phyloP scores from a whole-genome alignment of 2,113 vertebrate species.

The Chrysochloris asiatica region DNA sequence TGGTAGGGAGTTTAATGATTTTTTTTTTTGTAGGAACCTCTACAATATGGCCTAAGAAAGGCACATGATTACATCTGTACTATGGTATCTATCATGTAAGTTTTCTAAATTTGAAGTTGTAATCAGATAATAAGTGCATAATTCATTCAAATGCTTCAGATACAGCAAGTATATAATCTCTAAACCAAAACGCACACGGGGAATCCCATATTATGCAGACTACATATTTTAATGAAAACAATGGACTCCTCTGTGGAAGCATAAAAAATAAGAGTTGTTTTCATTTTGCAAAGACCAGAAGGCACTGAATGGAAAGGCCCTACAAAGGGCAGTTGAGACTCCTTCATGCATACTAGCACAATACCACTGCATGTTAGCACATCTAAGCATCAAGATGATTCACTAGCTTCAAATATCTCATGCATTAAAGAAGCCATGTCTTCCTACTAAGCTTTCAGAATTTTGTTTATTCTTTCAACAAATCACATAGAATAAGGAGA shows the following conservation, averaged over 20 bases:
- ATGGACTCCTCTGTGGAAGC: neutral
- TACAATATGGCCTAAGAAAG: neutral
- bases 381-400: neutral
- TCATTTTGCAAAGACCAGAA: neutral
- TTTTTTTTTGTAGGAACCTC: neutral
- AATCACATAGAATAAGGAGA: neutral
- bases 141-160: slow-evolving; percentile 16
- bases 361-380: neutral
- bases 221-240: neutral
- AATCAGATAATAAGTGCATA: slow-evolving; percentile 1
- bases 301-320: neutral
- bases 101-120: slow-evolving; percentile 33
- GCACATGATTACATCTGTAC: neutral
- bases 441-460: neutral
- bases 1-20: neutral
- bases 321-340: neutral
- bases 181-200: neutral
- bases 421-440: neutral
- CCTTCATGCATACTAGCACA: neutral
- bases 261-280: neutral
- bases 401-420: neutral
- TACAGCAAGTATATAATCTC: neutral
- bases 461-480: neutral
- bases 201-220: neutral
- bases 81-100: neutral